A percentile compares a stretch with the other conserved stretches of the same genome.
Conservation (phyloP, 2,797 vertebrate genomes). For the Meriones psammophilus region DNA sequence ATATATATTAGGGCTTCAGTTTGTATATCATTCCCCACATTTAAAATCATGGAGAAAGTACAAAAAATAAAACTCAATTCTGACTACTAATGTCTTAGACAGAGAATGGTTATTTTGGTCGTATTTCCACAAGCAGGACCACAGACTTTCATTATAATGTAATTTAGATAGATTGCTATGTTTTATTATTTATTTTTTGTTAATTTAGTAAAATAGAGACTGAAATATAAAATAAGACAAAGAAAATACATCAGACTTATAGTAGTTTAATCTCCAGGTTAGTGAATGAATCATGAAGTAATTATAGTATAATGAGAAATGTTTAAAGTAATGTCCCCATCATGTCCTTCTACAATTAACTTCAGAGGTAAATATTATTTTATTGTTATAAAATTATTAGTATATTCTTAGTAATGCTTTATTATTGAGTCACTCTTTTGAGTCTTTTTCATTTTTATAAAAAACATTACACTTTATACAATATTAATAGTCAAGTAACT, state of each 20-base stretch:
- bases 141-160: not conserved
- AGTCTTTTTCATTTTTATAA: not conserved
- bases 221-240: not conserved
- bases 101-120: not conserved
- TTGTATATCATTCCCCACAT: not conserved
- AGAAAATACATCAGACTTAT: not conserved
- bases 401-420: not conserved
- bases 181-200: not conserved
- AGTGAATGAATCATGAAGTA: not conserved
- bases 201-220: not conserved
- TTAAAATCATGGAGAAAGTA: not conserved
- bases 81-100: not conserved
- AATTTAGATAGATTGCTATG: not conserved
- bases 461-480: not conserved
- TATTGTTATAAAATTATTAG: not conserved
- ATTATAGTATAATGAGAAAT: not conserved
- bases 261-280: not conserved
- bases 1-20: not conserved
- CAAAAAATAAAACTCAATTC: no score
- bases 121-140: not conserved
- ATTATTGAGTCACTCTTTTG: not conserved
- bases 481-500: not conserved
- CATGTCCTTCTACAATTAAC: not conserved
- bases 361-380: not conserved
- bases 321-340: not conserved